Percentiles rank a stretch among this genome's conserved stretches.
Conservation (phyloP, 1,140 invertebrate species). For the Drosophila repletoides region DNA sequence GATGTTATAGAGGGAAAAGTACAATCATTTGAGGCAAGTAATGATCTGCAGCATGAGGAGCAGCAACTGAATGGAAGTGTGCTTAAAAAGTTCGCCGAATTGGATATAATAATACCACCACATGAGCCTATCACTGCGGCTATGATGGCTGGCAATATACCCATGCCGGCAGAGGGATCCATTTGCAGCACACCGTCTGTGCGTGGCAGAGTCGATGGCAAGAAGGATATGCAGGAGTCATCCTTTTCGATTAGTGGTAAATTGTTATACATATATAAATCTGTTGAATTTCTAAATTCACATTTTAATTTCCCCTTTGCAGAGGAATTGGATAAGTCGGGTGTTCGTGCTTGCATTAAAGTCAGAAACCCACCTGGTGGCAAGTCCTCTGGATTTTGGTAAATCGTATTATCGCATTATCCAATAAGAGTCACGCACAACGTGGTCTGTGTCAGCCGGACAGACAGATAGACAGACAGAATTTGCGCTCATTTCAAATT, state of each 20-base stretch:
- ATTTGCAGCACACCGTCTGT: conserved; percentile 86
- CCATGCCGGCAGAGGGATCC: conserved; percentile 67
- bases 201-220: conserved; percentile 88
- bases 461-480: too few species aligned
- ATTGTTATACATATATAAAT: not conserved
- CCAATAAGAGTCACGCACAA: conserved; percentile 45
- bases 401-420: conserved; percentile 57
- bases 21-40: conserved; percentile 27
- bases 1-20: conserved; percentile 68
- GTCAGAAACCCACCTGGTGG: conserved; percentile 87
- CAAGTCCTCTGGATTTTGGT: conserved; percentile 87
- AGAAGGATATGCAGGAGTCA: conserved; percentile 95
- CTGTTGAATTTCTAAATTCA: not conserved
- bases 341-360: conserved; percentile 86
- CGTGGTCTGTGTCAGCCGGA: conserved; percentile 35
- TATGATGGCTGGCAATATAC: conserved; percentile 54
- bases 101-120: conserved; percentile 77
- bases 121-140: conserved; percentile 62
- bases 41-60: conserved; percentile 60
- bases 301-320: conserved; percentile 56
- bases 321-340: conserved; percentile 85
- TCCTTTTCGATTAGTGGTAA: conserved; percentile 96
- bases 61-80: conserved; percentile 59
- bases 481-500: conserved; percentile 42
- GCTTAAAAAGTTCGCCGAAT: conserved; percentile 81